A percentile compares a stretch with the other conserved stretches of the same genome.
These are phyloP conservation scores for Parazoanthus atlanticus DNA, from an alignment of 92 coral and sea anemone genomes.

Conservation along the genomic window DNA sequence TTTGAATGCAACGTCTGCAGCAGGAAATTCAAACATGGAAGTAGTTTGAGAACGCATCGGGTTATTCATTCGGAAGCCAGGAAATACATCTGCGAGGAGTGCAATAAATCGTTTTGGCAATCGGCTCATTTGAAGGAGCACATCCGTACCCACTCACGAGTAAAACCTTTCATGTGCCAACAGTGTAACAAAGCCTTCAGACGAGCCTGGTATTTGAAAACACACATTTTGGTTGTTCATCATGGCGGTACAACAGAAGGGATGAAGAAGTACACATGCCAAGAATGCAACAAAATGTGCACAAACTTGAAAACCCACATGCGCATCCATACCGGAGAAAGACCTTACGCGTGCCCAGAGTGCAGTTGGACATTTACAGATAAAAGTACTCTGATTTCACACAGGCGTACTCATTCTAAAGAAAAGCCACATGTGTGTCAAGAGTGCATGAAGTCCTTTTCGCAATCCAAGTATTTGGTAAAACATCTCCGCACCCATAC, in stretches of 20 bases:
- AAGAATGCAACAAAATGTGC: neutral
- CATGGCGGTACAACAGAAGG: neutral
- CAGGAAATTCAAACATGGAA: neutral
- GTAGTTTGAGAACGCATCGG: neutral
- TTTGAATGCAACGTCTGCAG: neutral
- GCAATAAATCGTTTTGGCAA: neutral
- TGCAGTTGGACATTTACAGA: conserved; percentile 8
- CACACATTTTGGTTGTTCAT: neutral
- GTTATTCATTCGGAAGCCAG: neutral
- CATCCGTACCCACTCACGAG: neutral
- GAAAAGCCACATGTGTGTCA: neutral
- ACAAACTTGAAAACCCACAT: neutral
- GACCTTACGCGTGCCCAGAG: neutral
- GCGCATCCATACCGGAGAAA: neutral
- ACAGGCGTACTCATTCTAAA: conserved; percentile 6
- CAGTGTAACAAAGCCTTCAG: neutral
- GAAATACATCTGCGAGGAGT: neutral
- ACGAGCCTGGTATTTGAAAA: neutral
- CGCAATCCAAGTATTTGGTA: neutral
- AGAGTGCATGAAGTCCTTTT: neutral
- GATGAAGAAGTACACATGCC: neutral
- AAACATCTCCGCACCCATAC: neutral
- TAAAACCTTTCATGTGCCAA: neutral
- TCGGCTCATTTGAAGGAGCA: neutral
- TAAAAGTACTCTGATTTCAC: neutral